These are phyloP conservation scores for Herpetotheres cachinnans DNA, from an alignment of 2,113 vertebrate species.

Conservation along the genomic window DNA sequence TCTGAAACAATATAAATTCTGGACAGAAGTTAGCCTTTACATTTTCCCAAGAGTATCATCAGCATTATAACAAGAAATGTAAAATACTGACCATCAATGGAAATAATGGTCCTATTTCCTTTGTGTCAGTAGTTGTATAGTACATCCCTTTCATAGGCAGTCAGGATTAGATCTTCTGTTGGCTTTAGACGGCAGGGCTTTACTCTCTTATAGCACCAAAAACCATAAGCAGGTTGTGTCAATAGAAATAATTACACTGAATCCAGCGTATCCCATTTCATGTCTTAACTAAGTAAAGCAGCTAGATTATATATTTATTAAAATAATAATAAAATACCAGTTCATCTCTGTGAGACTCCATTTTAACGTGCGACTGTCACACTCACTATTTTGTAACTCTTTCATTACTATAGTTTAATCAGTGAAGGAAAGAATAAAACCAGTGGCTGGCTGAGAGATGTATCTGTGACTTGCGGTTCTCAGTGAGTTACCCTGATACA, in stretches of 20 bases:
- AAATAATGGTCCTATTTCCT: background rate
- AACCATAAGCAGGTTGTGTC: constrained; percentile 39
- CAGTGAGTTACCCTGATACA: background rate
- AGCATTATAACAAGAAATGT: background rate
- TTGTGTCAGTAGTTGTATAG: background rate
- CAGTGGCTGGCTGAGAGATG: background rate
- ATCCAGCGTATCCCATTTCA: constrained; percentile 34
- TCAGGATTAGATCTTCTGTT: background rate
- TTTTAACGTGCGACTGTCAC: constrained; percentile 47
- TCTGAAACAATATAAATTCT: background rate
- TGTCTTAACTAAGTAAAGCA: constrained; percentile 49
- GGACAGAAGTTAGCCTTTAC: background rate
- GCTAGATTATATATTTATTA: constrained; percentile 68
- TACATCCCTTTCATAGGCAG: background rate
- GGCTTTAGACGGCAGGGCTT: constrained; percentile 7
- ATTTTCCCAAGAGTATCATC: background rate
- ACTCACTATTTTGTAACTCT: constrained; percentile 20
- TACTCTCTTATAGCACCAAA: constrained; percentile 42
- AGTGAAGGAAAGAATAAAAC: background rate
- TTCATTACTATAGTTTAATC: constrained; percentile 14
- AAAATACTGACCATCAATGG: too few relatives aligned
- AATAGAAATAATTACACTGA: constrained; percentile 50
- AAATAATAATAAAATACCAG: constrained; percentile 60
- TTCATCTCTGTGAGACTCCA: constrained; percentile 28
- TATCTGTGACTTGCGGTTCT: background rate